A percentile compares a stretch with the other conserved stretches of the same genome.
Evolutionary conservation across 2,888 invertebrate species (phyloP).

Genomic region (Lacanobia oleracea): DNA sequence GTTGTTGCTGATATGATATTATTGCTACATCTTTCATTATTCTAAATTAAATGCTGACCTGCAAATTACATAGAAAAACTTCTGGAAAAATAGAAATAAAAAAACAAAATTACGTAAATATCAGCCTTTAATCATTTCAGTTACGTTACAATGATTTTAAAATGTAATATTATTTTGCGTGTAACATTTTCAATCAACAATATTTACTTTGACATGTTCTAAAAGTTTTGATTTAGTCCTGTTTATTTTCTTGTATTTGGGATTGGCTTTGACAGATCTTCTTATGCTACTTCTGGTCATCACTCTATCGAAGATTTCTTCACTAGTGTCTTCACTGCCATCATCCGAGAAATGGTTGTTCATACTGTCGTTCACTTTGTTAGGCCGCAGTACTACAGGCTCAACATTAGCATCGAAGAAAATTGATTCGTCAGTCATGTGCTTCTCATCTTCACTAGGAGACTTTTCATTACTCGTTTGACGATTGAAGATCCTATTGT

Average conservation of each 20-base stretch:
- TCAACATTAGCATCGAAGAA: slow-evolving; percentile 80
- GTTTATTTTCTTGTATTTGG: slow-evolving; percentile 89
- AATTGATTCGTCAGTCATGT: slow-evolving; percentile 74
- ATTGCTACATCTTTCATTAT: too few species aligned
- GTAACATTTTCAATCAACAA: slow-evolving; percentile 76
- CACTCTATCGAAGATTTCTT: slow-evolving; percentile 87
- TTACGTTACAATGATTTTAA: slow-evolving; percentile 42
- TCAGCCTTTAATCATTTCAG: slow-evolving; percentile 53
- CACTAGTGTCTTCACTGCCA: slow-evolving; percentile 88
- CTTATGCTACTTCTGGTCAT: slow-evolving; percentile 87
- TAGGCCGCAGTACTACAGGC: slow-evolving; percentile 80
- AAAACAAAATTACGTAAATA: slow-evolving; percentile 9
- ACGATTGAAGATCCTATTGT: slow-evolving; percentile 74
- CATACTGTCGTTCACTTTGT: slow-evolving; percentile 87
- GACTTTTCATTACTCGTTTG: slow-evolving; percentile 81
- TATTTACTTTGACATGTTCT: slow-evolving; percentile 87
- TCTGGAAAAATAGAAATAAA: neutral
- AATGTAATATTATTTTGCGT: slow-evolving; percentile 18
- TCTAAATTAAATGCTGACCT: too few species aligned
- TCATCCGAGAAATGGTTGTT: slow-evolving; percentile 89
- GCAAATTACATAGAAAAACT: too few species aligned
- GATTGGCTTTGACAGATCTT: slow-evolving; percentile 87
- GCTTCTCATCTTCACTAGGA: slow-evolving; percentile 83
- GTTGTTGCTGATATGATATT: neutral
- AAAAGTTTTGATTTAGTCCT: slow-evolving; percentile 86